A percentile compares a stretch with the other conserved stretches of the same genome.
Evolutionary conservation across 2,797 vertebrate species (phyloP).

Genomic region (Helostoma temminkii): DNA sequence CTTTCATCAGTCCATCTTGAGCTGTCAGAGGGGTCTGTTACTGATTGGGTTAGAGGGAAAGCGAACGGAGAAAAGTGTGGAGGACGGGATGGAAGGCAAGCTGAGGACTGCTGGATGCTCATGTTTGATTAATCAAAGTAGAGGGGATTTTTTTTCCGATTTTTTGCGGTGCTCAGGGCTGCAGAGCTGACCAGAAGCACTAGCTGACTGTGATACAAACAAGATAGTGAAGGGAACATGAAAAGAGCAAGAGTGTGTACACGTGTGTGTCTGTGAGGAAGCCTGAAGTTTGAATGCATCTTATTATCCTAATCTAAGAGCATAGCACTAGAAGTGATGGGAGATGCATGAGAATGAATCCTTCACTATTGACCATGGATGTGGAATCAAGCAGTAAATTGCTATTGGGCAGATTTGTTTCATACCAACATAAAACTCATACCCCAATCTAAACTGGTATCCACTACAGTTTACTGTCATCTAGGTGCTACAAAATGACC

Average conservation of each 20-base stretch:
- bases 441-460: conserved; percentile 1
- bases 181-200: conserved; percentile 80
- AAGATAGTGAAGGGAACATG: conserved; percentile 77
- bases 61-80: conserved; percentile 68
- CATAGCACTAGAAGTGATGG: conserved; percentile 60
- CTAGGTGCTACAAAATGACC: conserved; percentile 35
- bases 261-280: conserved; percentile 34
- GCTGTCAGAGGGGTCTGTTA: conserved; percentile 76
- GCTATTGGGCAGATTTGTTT: conserved; percentile 45
- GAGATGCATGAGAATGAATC: conserved; percentile 70
- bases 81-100: conserved; percentile 70
- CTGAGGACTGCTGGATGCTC: conserved; percentile 82
- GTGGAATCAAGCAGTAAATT: conserved; percentile 20
- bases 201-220: conserved; percentile 74
- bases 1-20: conserved; percentile 84
- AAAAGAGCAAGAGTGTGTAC: conserved; percentile 61
- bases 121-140: conserved; percentile 89
- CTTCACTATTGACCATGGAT: conserved; percentile 41
- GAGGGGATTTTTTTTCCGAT: conserved; percentile 57
- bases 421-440: conserved; percentile 15
- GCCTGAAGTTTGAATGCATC: conserved; percentile 79
- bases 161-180: conserved; percentile 72
- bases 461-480: conserved; percentile 15
- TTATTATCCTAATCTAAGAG: conserved; percentile 80
- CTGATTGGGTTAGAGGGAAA: conserved; percentile 80